Base-by-base conservation (phyloP, 2,888 invertebrate species). In the Eledone cirrhosa region DNA sequence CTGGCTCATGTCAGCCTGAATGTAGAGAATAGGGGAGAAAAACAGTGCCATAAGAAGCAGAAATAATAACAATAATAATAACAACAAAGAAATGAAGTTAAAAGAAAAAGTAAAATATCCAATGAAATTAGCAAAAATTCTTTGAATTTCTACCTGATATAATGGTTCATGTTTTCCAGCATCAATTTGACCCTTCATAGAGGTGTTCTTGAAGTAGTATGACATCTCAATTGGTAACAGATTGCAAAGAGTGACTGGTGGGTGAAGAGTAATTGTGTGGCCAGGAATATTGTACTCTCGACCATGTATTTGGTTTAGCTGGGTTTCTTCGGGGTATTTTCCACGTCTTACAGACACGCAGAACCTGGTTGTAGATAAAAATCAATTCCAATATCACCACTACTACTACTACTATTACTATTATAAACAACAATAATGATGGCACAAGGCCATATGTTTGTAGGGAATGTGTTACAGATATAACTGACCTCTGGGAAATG, bases 191-290 rank as follows among this genome's bases (percentile, higher is more conserved):
- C 89, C 88, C 0, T 80, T 79, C 67, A 88, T 86, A 7, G 91
- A 87, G 8, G 87, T 86, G 16, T 85, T 84, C 81, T 87, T 87
- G 59, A 91, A 83, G 82, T 88, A 88, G 82, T 90, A 91, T 80
- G 89, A 88, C 78, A 93, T 83, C 81, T 93, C 93, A 74, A 91
- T 89, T 0, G 98, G 98, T 78, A 99, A 93, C 81, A 98, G 93
- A 92, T 98, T 99, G 83, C 94, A 94, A 5, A 98, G 90, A 24
- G 95, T 91, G 27, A 99, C 92, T 0, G 97, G 96, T 41, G 98
- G 95, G 84, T 96, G 92, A 74, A 99, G 92, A 3, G 94, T 94
- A 81, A 99, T 94, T 24, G 94, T 94, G 91, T 99, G 98, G 0
- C 96, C 98, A 8, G 97, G 96, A 82, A 96, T 65, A 41, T 65